These are phyloP conservation scores for Acrocera orbiculus DNA, from an alignment of 2,888 invertebrate genomes.

Conservation along the genomic window DNA sequence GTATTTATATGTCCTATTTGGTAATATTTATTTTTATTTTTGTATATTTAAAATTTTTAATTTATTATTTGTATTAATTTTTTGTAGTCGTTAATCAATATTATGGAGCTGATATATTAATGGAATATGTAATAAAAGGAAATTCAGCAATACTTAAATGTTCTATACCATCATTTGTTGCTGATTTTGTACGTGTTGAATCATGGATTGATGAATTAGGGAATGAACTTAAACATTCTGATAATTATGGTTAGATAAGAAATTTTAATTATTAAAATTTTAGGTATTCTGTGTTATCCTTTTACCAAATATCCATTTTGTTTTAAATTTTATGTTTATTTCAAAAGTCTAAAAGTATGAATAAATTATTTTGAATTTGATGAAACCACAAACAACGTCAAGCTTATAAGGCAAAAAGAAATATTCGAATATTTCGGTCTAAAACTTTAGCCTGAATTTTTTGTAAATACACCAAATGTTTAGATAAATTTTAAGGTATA, in stretches of 20 bases:
- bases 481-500: too few species aligned
- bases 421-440: too few species aligned
- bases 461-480: too few species aligned
- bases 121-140: conserved; percentile 55
- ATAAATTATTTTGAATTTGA: not conserved
- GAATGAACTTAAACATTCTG: conserved; percentile 32
- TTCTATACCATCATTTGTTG: conserved; percentile 56
- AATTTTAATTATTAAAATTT: too few species aligned
- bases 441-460: too few species aligned
- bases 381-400: too few species aligned
- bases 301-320: conserved; percentile 4
- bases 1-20: not conserved
- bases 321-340: not conserved
- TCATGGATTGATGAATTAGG: conserved; percentile 52
- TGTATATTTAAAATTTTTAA: not conserved
- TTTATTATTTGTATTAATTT: conserved; percentile 15
- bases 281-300: too few species aligned
- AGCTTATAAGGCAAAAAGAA: too few species aligned
- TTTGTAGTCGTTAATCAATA: conserved; percentile 50
- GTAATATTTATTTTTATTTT: too few species aligned
- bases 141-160: conserved; percentile 56
- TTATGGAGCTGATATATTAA: conserved; percentile 53
- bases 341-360: too few species aligned
- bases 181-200: conserved; percentile 52
- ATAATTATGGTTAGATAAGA: conserved; percentile 34